Evolutionary conservation across 2,888 invertebrate genomes (phyloP).

Genomic region (Dendrolimus houi): DNA sequence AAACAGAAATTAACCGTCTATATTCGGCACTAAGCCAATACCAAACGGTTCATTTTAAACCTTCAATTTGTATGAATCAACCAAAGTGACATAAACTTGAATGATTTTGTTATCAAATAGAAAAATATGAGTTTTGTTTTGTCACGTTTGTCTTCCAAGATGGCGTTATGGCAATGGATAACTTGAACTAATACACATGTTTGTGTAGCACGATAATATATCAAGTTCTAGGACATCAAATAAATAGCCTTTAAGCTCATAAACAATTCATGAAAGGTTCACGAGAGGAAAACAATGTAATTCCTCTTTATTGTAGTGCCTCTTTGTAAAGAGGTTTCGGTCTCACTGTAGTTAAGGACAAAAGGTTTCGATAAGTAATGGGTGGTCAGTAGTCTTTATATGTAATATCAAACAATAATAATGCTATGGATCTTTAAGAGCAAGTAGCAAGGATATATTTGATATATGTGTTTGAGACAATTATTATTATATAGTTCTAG

Average conservation of each 20-base stretch:
- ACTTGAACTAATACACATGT: neutral
- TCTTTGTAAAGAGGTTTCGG: slow-evolving; percentile 1
- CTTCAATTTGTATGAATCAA: too few relatives aligned
- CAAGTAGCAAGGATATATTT: too few relatives aligned
- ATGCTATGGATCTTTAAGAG: neutral
- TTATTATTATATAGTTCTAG: too few relatives aligned
- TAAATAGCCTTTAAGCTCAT: slow-evolving; percentile 33
- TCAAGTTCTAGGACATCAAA: slow-evolving; percentile 17
- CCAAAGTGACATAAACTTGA: too few relatives aligned
- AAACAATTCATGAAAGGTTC: slow-evolving; percentile 36
- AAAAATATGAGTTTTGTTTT: too few relatives aligned
- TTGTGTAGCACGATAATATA: slow-evolving; percentile 21
- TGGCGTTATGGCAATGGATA: neutral
- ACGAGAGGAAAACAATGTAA: slow-evolving; percentile 1
- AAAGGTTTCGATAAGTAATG: neutral
- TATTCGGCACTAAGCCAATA: too few relatives aligned
- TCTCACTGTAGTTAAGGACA: neutral
- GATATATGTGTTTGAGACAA: too few relatives aligned
- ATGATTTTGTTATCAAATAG: too few relatives aligned
- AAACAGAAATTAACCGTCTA: too few relatives aligned
- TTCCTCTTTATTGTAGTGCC: slow-evolving; percentile 4
- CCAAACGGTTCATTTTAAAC: too few relatives aligned
- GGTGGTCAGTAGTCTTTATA: neutral
- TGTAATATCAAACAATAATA: neutral
- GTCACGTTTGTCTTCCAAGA: too few relatives aligned